Percentiles rank a stretch among this genome's conserved stretches.
These are phyloP conservation scores for Oxycera nigricornis DNA, from an alignment of 2,888 invertebrate species.

Conservation along the genomic window DNA sequence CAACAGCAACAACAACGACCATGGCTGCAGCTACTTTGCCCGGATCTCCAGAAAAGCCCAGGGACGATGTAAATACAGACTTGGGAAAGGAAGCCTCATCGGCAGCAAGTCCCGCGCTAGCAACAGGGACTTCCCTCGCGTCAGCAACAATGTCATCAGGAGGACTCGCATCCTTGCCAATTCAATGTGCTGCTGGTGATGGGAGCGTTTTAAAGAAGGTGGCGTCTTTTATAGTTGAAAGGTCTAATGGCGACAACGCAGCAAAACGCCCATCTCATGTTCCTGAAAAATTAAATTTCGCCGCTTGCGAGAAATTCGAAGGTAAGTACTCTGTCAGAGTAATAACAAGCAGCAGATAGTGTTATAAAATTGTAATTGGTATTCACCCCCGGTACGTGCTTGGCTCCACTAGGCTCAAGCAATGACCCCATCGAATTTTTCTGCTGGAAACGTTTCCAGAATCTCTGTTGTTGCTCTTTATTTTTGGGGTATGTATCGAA, in stretches of 20 bases:
- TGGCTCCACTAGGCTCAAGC: neutral
- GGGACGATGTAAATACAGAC: neutral
- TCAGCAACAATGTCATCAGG: constrained; percentile 54
- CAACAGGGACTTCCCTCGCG: neutral
- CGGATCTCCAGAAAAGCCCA: neutral
- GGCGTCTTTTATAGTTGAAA: constrained; percentile 80
- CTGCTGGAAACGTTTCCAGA: neutral
- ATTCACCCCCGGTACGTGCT: constrained; percentile 19
- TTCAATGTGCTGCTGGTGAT: constrained; percentile 57
- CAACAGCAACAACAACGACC: constrained; percentile 46
- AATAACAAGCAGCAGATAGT: constrained; percentile 24
- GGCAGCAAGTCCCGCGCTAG: neutral
- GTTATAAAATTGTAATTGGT: constrained; percentile 29
- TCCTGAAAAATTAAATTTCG: constrained; percentile 86
- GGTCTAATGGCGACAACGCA: constrained; percentile 58
- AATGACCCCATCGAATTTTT: neutral
- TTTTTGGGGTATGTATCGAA: neutral
- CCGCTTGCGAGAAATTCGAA: constrained; percentile 90
- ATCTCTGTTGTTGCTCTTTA: neutral
- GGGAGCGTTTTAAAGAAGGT: constrained; percentile 83
- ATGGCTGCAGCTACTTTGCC: neutral
- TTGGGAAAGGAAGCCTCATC: neutral
- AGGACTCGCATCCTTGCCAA: constrained; percentile 61
- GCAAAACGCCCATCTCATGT: constrained; percentile 78
- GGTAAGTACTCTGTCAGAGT: constrained; percentile 66